These are phyloP conservation scores for Acipenser oxyrinchus DNA, from an alignment of 2,797 vertebrate species.

Conservation along the genomic window DNA sequence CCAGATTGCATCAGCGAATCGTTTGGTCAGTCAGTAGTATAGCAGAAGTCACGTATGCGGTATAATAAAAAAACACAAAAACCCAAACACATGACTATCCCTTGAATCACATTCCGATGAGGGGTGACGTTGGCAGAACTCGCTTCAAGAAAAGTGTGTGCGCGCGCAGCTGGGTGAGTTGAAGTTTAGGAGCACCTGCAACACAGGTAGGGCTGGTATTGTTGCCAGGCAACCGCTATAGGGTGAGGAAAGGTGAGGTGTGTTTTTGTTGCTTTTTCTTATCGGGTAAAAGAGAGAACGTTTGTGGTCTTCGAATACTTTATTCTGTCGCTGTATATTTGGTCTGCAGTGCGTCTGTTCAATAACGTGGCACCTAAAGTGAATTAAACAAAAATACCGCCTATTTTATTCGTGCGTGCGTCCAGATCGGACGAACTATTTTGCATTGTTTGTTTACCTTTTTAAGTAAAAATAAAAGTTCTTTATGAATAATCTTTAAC, in stretches of 20 bases:
- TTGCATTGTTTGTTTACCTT: too few species aligned
- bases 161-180: conserved; percentile 34
- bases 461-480: too few species aligned
- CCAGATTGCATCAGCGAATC: not conserved
- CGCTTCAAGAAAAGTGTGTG: conserved; percentile 54
- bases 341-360: not conserved
- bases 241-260: conserved; percentile 69
- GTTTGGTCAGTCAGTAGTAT: not conserved
- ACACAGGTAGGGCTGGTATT: conserved; percentile 84
- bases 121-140: conserved; percentile 53
- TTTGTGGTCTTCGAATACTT: not conserved
- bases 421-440: too few species aligned
- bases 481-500: too few species aligned
- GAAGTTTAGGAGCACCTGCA: conserved; percentile 49
- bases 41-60: conserved; percentile 34
- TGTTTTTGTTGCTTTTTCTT: conserved; percentile 25
- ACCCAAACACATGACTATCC: not conserved
- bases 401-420: too few species aligned
- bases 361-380: not conserved
- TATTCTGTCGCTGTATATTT: not conserved
- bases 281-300: not conserved
- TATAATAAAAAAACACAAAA: conserved; percentile 47
- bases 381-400: not conserved
- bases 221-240: conserved; percentile 77
- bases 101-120: conserved; percentile 35